A percentile compares a stretch with the other conserved stretches of the same genome.
Evolutionary conservation across 2,113 vertebrate species (phyloP).

Genomic region (Onychorhynchus coronatus): DNA sequence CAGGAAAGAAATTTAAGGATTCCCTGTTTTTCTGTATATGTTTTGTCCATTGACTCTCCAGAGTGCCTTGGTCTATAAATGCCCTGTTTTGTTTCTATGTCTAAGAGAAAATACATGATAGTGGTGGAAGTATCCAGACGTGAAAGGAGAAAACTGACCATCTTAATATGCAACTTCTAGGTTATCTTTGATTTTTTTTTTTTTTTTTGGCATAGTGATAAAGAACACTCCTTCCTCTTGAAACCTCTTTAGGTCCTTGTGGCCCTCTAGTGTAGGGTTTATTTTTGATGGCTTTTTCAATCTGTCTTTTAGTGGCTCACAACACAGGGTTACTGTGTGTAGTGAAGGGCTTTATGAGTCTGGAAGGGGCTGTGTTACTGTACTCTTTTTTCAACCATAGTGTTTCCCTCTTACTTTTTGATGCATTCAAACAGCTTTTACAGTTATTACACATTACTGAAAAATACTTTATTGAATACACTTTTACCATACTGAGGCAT

Average conservation of each 20-base stretch:
- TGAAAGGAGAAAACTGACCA: neutral
- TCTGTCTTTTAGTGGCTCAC: neutral
- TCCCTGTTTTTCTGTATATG: rapidly evolving
- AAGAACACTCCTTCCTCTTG: neutral
- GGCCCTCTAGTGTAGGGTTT: neutral
- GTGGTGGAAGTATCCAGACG: neutral
- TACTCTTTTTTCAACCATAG: neutral
- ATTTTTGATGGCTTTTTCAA: neutral
- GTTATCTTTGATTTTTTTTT: neutral
- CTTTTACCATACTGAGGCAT: neutral
- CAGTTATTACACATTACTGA: neutral
- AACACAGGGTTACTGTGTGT: neutral
- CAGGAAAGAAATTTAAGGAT: neutral
- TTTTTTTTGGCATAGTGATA: neutral
- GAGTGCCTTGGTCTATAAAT: neutral
- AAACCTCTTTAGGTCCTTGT: neutral
- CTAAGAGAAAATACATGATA: neutral
- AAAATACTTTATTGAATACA: neutral
- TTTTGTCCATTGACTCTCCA: neutral
- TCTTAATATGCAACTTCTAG: neutral
- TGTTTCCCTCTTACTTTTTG: neutral
- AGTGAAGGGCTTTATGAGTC: neutral
- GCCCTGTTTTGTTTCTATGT: neutral
- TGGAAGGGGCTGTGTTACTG: neutral
- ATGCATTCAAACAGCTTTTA: neutral